A percentile compares a stretch with the other conserved stretches of the same genome.
phyloP scores from a whole-genome alignment of 2,113 vertebrate species.

The Talpa occidentalis region DNA sequence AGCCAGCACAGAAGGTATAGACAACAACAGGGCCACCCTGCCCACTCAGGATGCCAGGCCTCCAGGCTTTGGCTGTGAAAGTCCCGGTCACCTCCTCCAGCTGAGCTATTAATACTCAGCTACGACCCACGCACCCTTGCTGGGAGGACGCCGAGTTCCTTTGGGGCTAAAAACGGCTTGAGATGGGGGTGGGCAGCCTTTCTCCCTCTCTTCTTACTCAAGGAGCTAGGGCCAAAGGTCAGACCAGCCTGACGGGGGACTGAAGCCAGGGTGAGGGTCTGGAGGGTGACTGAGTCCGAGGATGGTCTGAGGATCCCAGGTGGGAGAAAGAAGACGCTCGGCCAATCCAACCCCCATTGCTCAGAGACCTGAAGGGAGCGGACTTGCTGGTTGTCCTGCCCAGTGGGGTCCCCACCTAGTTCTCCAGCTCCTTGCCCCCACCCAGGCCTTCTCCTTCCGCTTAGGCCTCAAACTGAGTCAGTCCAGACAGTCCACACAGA shows the following conservation, averaged over 20 bases:
- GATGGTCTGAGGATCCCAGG: not conserved
- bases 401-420: fast-evolving
- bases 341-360: not conserved
- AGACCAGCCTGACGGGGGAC: constrained; percentile 21
- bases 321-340: fast-evolving
- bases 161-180: constrained; percentile 77
- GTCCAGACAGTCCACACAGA: not conserved
- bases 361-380: not conserved
- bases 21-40: constrained; percentile 18
- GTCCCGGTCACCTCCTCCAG: constrained; percentile 71
- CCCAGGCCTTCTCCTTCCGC: constrained; percentile 65
- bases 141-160: constrained; percentile 81
- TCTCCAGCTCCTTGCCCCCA: not conserved
- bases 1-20: not conserved
- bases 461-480: constrained; percentile 60
- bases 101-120: constrained; percentile 79
- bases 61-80: constrained; percentile 67
- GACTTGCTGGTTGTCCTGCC: not conserved
- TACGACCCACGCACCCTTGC: constrained; percentile 69
- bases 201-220: constrained; percentile 28
- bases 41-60: constrained; percentile 27
- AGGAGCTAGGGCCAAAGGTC: constrained; percentile 57
- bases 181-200: not conserved
- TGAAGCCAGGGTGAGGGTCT: not conserved
- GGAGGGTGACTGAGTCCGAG: not conserved